These are phyloP conservation scores for Sapayoa aenigma DNA, from an alignment of 2,113 vertebrate species.

Conservation along the genomic window DNA sequence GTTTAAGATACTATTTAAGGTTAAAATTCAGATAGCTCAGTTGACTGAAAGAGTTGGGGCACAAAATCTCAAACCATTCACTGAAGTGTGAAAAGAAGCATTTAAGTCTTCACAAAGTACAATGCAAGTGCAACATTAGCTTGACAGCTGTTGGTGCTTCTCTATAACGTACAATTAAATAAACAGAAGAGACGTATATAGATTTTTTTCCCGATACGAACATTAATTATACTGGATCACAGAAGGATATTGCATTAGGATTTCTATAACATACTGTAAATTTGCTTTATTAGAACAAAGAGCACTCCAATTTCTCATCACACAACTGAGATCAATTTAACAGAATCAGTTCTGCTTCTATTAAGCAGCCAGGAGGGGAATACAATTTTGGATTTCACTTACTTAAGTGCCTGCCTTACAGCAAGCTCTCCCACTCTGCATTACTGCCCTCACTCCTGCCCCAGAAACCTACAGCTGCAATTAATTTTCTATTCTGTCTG, in stretches of 20 bases:
- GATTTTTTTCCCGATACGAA: slow-evolving; percentile 16
- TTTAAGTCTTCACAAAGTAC: neutral
- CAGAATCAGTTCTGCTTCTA: slow-evolving; percentile 30
- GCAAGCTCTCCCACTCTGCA: neutral
- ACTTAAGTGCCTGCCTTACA: neutral
- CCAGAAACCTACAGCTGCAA: neutral
- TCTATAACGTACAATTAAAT: neutral
- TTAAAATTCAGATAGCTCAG: neutral
- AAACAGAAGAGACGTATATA: slow-evolving; percentile 53
- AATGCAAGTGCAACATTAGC: neutral
- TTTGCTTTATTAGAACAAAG: slow-evolving; percentile 26
- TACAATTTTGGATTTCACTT: slow-evolving; percentile 48
- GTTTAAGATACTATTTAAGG: neutral
- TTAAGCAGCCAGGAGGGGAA: neutral
- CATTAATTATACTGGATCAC: slow-evolving; percentile 15
- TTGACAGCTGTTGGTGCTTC: neutral
- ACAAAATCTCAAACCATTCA: neutral
- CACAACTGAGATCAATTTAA: slow-evolving; percentile 28
- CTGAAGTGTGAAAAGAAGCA: neutral
- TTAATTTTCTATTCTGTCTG: neutral
- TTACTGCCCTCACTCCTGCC: neutral
- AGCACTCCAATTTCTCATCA: slow-evolving; percentile 20
- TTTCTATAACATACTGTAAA: slow-evolving; percentile 39
- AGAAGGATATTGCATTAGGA: slow-evolving; percentile 10
- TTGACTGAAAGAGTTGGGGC: neutral